These are phyloP conservation scores for Bradypus variegatus DNA, from an alignment of 2,797 vertebrate genomes.

Conservation along the genomic window DNA sequence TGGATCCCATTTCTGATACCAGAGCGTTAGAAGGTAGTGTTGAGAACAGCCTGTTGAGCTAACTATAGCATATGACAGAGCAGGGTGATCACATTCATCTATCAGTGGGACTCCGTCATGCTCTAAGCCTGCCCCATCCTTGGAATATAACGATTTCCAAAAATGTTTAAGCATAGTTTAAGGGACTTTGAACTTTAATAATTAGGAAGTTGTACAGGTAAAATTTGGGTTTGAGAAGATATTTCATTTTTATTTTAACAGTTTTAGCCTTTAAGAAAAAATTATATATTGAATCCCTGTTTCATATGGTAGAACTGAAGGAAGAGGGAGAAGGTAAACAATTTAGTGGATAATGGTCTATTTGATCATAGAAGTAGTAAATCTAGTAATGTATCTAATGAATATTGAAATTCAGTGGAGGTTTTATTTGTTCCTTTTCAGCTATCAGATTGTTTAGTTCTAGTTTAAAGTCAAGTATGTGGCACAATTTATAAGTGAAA, in stretches of 20 bases:
- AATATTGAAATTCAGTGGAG: neutral
- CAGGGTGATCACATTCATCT: neutral
- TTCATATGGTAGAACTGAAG: neutral
- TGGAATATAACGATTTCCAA: slow-evolving; percentile 22
- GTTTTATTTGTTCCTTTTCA: neutral
- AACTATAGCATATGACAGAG: slow-evolving; percentile 8
- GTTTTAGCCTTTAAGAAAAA: slow-evolving; percentile 31
- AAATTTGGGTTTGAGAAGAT: slow-evolving; percentile 5
- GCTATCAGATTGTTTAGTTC: neutral
- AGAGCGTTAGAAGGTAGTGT: neutral
- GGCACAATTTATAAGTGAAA: neutral
- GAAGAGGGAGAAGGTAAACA: slow-evolving; percentile 9
- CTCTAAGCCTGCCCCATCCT: neutral
- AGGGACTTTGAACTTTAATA: slow-evolving; percentile 16
- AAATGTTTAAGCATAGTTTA: slow-evolving; percentile 14
- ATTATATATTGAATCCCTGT: neutral
- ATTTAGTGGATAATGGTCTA: neutral
- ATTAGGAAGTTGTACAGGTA: slow-evolving; percentile 16
- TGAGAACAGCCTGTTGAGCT: neutral
- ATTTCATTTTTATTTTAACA: neutral
- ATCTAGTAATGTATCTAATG: neutral
- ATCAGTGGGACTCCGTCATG: neutral
- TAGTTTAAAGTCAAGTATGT: neutral
- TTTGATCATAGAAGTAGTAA: neutral
- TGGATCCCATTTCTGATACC: neutral